Conservation (phyloP, 2,888 invertebrate species). For the Acanthosoma haemorrhoidale region DNA sequence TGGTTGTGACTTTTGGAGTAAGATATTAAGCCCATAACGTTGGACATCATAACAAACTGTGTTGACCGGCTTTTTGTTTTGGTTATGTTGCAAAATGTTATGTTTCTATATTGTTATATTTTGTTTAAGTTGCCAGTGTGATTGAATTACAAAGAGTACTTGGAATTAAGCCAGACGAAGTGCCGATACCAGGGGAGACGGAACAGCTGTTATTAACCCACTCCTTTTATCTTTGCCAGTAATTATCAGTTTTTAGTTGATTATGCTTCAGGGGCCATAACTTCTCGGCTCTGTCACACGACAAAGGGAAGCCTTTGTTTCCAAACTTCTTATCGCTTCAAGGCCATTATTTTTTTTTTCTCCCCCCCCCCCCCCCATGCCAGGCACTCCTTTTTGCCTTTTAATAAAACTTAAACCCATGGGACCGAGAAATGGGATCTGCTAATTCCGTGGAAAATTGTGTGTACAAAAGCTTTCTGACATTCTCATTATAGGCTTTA, state of each 20-base stretch:
- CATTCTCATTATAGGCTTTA: conserved; percentile 27
- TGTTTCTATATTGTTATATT: no score
- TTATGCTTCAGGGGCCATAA: neutral
- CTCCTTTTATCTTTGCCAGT: neutral
- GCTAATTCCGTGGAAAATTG: conserved; percentile 28
- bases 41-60: no score
- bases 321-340: conserved; percentile 20
- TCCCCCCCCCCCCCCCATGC: neutral
- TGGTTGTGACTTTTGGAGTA: no score
- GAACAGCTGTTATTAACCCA: neutral
- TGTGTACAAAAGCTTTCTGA: conserved; percentile 27
- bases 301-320: conserved; percentile 19
- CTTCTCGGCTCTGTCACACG: conserved; percentile 6
- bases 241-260: conserved; percentile 12
- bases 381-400: neutral
- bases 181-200: neutral
- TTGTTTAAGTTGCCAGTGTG: neutral
- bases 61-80: no score
- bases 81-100: no score
- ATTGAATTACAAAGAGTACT: neutral
- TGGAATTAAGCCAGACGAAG: neutral
- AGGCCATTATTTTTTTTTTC: conserved; percentile 5
- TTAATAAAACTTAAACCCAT: conserved; percentile 28
- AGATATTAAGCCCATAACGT: no score
- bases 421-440: conserved; percentile 23